Conservation (phyloP, 2,113 vertebrate species). For the Chrysochloris asiatica region DNA sequence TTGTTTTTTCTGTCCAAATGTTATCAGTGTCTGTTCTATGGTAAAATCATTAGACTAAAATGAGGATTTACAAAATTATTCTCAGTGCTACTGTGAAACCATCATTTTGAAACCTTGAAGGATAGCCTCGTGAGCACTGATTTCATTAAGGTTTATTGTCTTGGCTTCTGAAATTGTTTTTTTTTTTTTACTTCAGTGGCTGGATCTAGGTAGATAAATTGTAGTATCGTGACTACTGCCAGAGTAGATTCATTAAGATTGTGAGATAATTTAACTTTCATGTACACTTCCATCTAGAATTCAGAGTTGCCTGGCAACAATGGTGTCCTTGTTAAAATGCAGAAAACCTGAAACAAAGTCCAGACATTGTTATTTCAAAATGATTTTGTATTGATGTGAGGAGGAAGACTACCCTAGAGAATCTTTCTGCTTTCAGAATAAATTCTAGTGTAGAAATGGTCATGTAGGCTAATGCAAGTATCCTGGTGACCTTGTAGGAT, state of each 20-base stretch:
- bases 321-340: conserved; percentile 7
- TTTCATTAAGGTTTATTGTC: conserved; percentile 23
- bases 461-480: no score
- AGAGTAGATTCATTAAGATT: conserved; percentile 1
- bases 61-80: conserved; percentile 34
- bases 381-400: background rate
- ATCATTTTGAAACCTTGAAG: background rate
- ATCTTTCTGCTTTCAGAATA: background rate
- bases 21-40: conserved; percentile 5
- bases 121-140: background rate
- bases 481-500: no score
- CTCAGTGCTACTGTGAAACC: background rate
- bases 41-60: background rate
- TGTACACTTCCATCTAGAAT: background rate
- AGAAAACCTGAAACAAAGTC: conserved; percentile 4
- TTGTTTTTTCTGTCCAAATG: conserved; percentile 1
- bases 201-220: background rate
- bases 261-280: background rate
- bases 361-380: background rate
- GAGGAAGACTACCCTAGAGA: background rate
- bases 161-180: conserved; percentile 36
- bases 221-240: background rate
- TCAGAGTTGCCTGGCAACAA: conserved; percentile 50
- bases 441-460: background rate
- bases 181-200: conserved; percentile 24